phyloP scores from a whole-genome alignment of 2,797 vertebrate genomes.

The Buphagus erythrorhynchus region DNA sequence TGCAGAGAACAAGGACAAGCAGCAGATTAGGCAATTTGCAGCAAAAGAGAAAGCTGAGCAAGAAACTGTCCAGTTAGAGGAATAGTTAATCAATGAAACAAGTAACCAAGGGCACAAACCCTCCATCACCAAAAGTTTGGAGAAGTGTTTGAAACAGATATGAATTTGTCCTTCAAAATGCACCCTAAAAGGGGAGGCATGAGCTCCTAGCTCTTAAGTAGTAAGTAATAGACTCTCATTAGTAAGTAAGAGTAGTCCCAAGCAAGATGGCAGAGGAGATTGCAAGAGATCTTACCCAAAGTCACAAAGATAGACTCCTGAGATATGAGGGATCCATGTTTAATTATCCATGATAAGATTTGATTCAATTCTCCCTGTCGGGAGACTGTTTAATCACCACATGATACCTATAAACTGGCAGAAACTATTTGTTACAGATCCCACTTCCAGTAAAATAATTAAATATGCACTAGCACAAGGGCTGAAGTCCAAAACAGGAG shows the following conservation, averaged over 20 bases:
- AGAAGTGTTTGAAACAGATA: neutral
- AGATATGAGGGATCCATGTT: neutral
- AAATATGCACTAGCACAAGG: neutral
- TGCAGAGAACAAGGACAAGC: neutral
- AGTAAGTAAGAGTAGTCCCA: neutral
- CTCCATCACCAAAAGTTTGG: neutral
- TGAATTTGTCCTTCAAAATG: neutral
- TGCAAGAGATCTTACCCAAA: neutral
- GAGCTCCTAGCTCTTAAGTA: neutral
- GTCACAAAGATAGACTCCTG: neutral
- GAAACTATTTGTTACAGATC: neutral
- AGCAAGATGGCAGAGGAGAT: neutral
- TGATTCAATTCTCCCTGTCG: neutral
- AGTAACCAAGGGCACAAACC: neutral
- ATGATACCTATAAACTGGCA: neutral
- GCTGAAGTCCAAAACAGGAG: neutral
- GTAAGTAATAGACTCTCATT: neutral
- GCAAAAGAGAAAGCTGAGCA: neutral
- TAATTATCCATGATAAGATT: neutral
- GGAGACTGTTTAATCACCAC: neutral
- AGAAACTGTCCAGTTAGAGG: neutral
- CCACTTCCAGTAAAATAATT: neutral
- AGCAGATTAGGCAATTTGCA: neutral
- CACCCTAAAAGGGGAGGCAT: neutral
- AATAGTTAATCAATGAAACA: neutral